Base-by-base conservation (phyloP, 2,888 invertebrate species). In the Eupithecia tripunctaria region DNA sequence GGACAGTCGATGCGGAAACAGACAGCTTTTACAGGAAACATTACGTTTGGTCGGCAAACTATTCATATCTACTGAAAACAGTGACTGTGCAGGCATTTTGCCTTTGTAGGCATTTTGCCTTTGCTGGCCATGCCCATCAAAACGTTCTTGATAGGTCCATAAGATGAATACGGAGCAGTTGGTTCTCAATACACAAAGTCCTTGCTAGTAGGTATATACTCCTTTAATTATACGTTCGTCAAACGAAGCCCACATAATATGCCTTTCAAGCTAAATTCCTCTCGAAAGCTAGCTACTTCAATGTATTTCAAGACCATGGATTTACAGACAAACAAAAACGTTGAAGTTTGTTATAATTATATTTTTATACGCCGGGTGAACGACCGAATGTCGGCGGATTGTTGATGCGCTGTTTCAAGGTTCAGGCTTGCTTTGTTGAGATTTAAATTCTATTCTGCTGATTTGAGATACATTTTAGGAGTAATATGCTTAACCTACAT, bases 361-460 rank as follows among this genome's bases (percentile, higher is more conserved):
- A 64, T 64, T 64, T 64, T 64, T 41, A 64, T 38, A 21, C 38
- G 2, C 3, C 21, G 38, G 64, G 64, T 64, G 38, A 38, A 64
- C 12, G 64, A 38, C 64, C 64, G 38, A 18, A 12, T 4, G 38
- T 36, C 36, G 12, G 38, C 38, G 15, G 36, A 36, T 64, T 64
- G 64, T 41, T 64, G 36, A 64, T 32, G 32, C 5, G 18, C 21
- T 14, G n/a, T 21, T 64, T 21, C 64, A 64, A 64, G 64, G 64
- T 64, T 36, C 12, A 25, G 25, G 38, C 21, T 36, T 4, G n/a
- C 21, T 38, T 64, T 64, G 64, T 64, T 64, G 14, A 25, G 25
- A n/a, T 21, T 36, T 64, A 1, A 14, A 36, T 64, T 64, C 0
- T 64, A 64, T n/a, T 41, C 38, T 38, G 32, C 62, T 21, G 32